Conservation (phyloP, 2,113 vertebrate genomes). For the human (Homo sapiens) region GRCh38 chr2:47944001-47944500, state of each 20-base stretch:
- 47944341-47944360: not conserved
- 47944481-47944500: not conserved
- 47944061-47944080: too few relatives aligned
- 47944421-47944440: slow-evolving; percentile 27
- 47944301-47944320: not conserved
- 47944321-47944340: not conserved
- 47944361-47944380: slow-evolving; percentile 11
- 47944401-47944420: not conserved
- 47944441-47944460: not conserved
- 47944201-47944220: not conserved
- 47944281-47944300: not conserved
- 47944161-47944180: not conserved
- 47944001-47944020: too few relatives aligned
- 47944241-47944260: not conserved
- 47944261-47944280: not conserved
- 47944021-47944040: too few relatives aligned
- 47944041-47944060: too few relatives aligned
- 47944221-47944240: not conserved
- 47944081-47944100: too few relatives aligned
- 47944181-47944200: not conserved
- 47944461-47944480: not conserved
- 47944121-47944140: not conserved
- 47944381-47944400: not conserved
- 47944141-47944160: slow-evolving; percentile 11
- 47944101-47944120: not conserved